Conservation (phyloP, 2,797 vertebrate genomes). For the Cottoperca gobio region DNA sequence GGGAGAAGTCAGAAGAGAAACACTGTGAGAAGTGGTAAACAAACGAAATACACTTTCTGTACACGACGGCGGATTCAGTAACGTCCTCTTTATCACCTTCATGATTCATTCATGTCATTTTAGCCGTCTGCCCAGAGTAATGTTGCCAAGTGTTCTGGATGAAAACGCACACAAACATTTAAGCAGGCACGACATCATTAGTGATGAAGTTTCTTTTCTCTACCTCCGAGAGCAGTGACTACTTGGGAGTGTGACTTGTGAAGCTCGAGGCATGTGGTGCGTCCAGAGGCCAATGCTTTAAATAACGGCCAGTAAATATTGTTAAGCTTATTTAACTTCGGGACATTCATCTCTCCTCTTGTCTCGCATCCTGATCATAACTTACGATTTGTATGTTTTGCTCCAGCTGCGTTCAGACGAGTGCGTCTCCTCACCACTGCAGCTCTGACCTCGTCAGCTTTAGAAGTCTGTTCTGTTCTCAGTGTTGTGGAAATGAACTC, state of each 20-base stretch:
- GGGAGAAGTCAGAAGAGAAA: constrained; percentile 8
- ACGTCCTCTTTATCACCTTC: neutral
- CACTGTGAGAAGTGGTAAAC: neutral
- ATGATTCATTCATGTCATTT: neutral
- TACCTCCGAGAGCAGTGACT: neutral
- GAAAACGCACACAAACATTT: constrained; percentile 16
- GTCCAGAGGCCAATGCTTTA: constrained; percentile 11
- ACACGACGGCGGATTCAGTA: neutral
- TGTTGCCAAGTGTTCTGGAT: constrained; percentile 8
- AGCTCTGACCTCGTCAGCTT: constrained; percentile 41
- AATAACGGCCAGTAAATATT: constrained; percentile 29
- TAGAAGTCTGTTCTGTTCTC: constrained; percentile 34
- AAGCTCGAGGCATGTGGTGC: constrained; percentile 1
- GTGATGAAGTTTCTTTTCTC: constrained; percentile 8
- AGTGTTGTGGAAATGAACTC: constrained; percentile 55
- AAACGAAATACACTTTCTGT: neutral
- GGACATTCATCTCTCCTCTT: neutral
- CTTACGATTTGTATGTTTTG: constrained; percentile 4
- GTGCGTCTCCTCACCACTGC: neutral
- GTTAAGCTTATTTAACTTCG: neutral
- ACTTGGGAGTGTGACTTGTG: neutral
- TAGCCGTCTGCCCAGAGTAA: neutral
- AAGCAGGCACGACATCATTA: constrained; percentile 15
- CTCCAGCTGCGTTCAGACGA: neutral
- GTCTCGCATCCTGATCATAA: constrained; percentile 8